Evolutionary conservation across 1,140 invertebrate genomes (phyloP).

Genomic region (Dendrolimus punctatus): DNA sequence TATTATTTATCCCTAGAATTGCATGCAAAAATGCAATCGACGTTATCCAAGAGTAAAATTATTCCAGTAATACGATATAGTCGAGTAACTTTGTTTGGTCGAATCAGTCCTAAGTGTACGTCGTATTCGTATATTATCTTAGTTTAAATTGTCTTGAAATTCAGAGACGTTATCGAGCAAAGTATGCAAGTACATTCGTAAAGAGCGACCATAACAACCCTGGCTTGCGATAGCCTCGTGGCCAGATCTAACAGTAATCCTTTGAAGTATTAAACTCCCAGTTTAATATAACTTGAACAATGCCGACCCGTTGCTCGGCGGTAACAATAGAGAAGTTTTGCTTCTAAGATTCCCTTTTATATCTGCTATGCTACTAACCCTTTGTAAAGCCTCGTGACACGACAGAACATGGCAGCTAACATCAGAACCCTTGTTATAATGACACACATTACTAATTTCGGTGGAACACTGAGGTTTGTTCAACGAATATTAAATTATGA

Average conservation of each 20-base stretch:
- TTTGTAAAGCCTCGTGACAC: conserved; percentile 23
- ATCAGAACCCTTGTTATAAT: conserved; percentile 24
- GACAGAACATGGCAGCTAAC: conserved; percentile 15
- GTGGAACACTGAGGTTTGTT: conserved; percentile 7
- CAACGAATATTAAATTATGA: no score
- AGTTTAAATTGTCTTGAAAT: no score
- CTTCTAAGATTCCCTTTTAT: conserved; percentile 47
- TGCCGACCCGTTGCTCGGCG: conserved; percentile 38
- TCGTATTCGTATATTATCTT: no score
- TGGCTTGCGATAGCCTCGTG: conserved; percentile 22
- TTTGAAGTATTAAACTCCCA: conserved; percentile 50
- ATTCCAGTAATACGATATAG: no score
- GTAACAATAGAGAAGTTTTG: conserved; percentile 51
- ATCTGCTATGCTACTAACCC: conserved; percentile 25
- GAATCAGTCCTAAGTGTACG: no score
- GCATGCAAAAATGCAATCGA: no score
- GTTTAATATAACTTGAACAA: conserved; percentile 57
- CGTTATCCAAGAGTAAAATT: no score
- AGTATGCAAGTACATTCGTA: conserved; percentile 19
- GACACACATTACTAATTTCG: conserved; percentile 29
- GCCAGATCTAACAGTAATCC: conserved; percentile 43
- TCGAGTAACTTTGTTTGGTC: no score
- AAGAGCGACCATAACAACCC: conserved; percentile 5
- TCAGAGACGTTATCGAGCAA: conserved; percentile 9
- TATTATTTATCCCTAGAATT: no score